Conservation (phyloP, 2,113 vertebrate genomes). For the Henicopernis longicauda region DNA sequence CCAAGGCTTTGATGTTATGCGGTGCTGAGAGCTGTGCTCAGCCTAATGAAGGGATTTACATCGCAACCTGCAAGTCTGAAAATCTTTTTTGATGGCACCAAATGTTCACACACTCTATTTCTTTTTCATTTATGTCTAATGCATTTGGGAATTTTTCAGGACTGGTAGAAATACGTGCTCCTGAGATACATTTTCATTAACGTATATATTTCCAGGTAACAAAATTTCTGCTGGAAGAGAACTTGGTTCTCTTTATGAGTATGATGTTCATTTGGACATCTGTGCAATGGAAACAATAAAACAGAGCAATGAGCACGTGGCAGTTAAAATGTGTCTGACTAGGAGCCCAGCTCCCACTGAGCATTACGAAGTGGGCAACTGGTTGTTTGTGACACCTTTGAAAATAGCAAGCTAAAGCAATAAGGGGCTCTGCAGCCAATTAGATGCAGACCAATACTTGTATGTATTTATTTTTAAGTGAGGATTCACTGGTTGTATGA, state of each 20-base stretch:
- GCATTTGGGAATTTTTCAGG: neutral
- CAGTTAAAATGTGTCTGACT: neutral
- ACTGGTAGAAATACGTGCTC: neutral
- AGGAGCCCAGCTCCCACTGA: neutral
- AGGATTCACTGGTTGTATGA: neutral
- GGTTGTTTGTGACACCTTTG: neutral
- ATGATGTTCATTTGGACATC: neutral
- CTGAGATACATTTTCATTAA: conserved; percentile 21
- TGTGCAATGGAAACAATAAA: neutral
- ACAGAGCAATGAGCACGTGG: neutral
- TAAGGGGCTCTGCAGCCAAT: neutral
- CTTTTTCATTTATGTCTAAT: neutral
- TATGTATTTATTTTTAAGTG: neutral
- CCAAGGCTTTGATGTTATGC: neutral
- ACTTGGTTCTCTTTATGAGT: neutral
- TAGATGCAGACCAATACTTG: neutral
- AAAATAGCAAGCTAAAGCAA: neutral
- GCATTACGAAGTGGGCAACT: neutral
- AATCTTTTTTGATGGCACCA: neutral
- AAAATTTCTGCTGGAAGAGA: conserved; percentile 9
- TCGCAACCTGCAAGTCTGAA: neutral
- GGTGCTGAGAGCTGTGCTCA: neutral
- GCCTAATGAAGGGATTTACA: neutral
- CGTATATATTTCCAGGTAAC: neutral
- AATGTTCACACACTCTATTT: neutral